Conservation (phyloP, 2,888 invertebrate species). For the Dione vanillae region DNA sequence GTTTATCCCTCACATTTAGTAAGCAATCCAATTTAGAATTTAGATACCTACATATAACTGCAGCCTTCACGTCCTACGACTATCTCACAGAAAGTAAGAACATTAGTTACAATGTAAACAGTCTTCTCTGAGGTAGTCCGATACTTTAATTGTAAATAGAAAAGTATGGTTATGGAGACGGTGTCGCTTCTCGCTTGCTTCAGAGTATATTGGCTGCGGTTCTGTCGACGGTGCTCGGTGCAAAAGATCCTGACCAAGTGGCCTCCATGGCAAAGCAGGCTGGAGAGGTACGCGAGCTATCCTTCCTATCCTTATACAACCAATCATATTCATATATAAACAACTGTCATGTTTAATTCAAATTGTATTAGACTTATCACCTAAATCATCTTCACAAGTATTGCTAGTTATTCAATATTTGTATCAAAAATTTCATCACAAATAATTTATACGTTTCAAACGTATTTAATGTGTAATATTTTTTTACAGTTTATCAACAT, state of each 20-base stretch:
- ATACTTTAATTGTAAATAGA: slow-evolving; percentile 74
- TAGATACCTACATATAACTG: slow-evolving; percentile 69
- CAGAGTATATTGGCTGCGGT: slow-evolving; percentile 97
- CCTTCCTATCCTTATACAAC: slow-evolving; percentile 70
- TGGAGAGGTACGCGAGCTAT: slow-evolving; percentile 92
- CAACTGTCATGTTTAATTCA: slow-evolving; percentile 15
- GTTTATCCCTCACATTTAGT: slow-evolving; percentile 71
- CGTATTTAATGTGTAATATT: slow-evolving; percentile 18
- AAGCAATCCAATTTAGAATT: slow-evolving; percentile 61
- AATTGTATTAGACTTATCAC: not conserved
- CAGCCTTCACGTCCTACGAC: slow-evolving; percentile 63
- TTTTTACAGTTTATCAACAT: slow-evolving; percentile 93
- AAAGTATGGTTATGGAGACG: slow-evolving; percentile 82
- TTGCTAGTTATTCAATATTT: not conserved
- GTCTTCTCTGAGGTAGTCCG: slow-evolving; percentile 67
- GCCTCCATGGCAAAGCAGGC: slow-evolving; percentile 97
- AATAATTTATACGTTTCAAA: not conserved
- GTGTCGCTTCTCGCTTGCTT: slow-evolving; percentile 86
- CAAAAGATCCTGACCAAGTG: slow-evolving; percentile 95
- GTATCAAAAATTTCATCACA: not conserved
- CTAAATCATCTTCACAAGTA: not conserved
- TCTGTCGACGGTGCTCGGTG: slow-evolving; percentile 95
- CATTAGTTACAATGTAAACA: not conserved
- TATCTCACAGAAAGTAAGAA: slow-evolving; percentile 62
- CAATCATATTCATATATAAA: not conserved